Base-by-base conservation (phyloP, 2,888 invertebrate genomes). In the Mesopsocus fuscifrons region DNA sequence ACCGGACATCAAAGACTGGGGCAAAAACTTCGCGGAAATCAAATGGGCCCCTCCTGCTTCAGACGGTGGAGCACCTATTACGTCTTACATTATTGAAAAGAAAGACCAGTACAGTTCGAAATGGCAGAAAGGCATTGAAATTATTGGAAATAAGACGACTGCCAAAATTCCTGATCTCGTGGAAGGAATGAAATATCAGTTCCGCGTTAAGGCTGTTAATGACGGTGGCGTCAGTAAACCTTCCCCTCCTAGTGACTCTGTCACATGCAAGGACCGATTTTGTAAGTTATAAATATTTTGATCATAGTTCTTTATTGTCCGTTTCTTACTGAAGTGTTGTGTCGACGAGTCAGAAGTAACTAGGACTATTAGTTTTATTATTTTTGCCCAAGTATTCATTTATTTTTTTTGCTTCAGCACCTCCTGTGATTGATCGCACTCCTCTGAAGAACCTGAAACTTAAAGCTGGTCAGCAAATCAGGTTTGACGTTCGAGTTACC, bases 131-230 rank as follows among this genome's bases (percentile, higher is more conserved):
- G 83, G 81, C 16, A 71, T 77, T 46, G 89, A 89, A 68, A 84
- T 88, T 1, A 81, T 84, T 47, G 89, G 85, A 11, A 77, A 77
- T 50, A 84, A 87, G 61, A 79, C 78, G 22, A 85, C 87, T 53
- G 91, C 82, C 11, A 78, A 77, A 48, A 82, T 97, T 2, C 82
- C 83, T 1, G 89, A 91, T 59, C 68, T 95, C 43, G 77, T 85
- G 46, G 89, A 92, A 62, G 91, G 89, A 47, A 85, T 88, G 61
- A 89, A 89, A 49, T 95, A 95, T 59, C 89, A 91, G 62, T 95
- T 95, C 74, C 71, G 91, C 1, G 80, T 92, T 3, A 82, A 83
- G 56, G 98, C 97, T 2, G 74, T 94, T 32, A 98, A 98, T 63
- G 88, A 89, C 61, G 94, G 88, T 30, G 98, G 98, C 11, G 80